A percentile compares a stretch with the other conserved stretches of the same genome.
Evolutionary conservation across 2,888 invertebrate species (phyloP).

Genomic region (Plusia festucae): DNA sequence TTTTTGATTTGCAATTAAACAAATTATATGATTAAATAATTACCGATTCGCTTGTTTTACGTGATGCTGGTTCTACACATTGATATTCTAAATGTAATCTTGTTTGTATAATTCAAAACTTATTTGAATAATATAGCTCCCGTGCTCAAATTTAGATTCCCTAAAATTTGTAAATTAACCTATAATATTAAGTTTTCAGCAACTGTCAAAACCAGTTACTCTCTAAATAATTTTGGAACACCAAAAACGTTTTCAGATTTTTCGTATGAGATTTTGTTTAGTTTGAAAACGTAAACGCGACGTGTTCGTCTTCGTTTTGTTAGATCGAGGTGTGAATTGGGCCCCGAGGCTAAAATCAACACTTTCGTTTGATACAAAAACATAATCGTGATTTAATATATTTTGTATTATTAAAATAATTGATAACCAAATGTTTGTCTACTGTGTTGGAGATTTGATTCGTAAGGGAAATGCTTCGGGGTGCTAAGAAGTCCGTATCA

Average conservation of each 20-base stretch:
- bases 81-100: background rate
- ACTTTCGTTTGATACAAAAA: constrained; percentile 65
- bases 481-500: background rate
- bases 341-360: constrained; percentile 75
- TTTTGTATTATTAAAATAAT: constrained; percentile 75
- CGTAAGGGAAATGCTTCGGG: constrained; percentile 28
- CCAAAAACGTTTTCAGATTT: constrained; percentile 18
- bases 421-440: constrained; percentile 61
- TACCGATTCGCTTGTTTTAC: background rate
- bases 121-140: constrained; percentile 41
- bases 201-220: constrained; percentile 33
- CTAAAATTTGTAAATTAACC: constrained; percentile 28
- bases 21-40: too few relatives aligned
- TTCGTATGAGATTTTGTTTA: background rate
- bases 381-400: constrained; percentile 57
- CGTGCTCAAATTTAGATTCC: constrained; percentile 34
- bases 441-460: constrained; percentile 24
- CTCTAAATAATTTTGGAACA: background rate
- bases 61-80: background rate
- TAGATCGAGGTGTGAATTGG: constrained; percentile 68
- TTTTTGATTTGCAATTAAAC: too few relatives aligned
- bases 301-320: constrained; percentile 28
- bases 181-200: constrained; percentile 37
- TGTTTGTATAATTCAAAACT: constrained; percentile 20
- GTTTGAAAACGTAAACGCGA: constrained; percentile 39